Base-by-base conservation (phyloP, 2,113 vertebrate genomes). In the Tachysurus vachellii region DNA sequence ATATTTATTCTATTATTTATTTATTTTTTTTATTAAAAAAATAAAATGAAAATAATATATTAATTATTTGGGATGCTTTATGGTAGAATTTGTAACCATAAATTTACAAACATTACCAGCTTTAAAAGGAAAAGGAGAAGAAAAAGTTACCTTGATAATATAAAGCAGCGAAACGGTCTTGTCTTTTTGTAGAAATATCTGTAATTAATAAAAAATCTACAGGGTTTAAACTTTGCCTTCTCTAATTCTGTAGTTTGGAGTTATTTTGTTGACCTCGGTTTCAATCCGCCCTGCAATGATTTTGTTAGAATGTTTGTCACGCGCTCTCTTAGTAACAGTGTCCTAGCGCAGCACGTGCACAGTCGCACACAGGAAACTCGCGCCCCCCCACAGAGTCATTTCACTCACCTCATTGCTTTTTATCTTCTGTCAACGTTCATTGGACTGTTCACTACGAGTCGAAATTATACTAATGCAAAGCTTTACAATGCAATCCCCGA, bases 321-420 rank as follows among this genome's bases (percentile, higher is more conserved):
- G 14, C n/a, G 54, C 13, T 53, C 47, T 56, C 82, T 53, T 84
- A 16, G 73, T 70, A 88, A 88, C 86, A 88, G 64, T 64, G 47
- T 64, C 28, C 26, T 53, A 76, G 73, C 13, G 26, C 73, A n/a
- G 73, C 10, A 53, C 10, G 11, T 11, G 5, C 73, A 50, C 44
- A 47, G 23, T 44, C 70, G 2, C 17, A 1, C 17, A 1, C 42
- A 75, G 42, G 19, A 53, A 76, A 8, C 4, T 50, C 21, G 70
- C 19, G 21, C 19, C 19, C 7, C 36, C 8, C 44, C 21, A 47
- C 44, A 26, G 44, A 9, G 23, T 23, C 70, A 44, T 73, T 44
- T 23, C 44, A 4, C 70, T 73, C 70, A 44, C 36, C 44, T 53
- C 21, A n/a, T 4, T 26, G 44, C 23, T 1, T 26, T 76, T 16